Evolutionary conservation across 2,797 vertebrate genomes (phyloP), one percentile per base, ranked within the genome.

Genomic region (Aeoliscus strigatus): DNA sequence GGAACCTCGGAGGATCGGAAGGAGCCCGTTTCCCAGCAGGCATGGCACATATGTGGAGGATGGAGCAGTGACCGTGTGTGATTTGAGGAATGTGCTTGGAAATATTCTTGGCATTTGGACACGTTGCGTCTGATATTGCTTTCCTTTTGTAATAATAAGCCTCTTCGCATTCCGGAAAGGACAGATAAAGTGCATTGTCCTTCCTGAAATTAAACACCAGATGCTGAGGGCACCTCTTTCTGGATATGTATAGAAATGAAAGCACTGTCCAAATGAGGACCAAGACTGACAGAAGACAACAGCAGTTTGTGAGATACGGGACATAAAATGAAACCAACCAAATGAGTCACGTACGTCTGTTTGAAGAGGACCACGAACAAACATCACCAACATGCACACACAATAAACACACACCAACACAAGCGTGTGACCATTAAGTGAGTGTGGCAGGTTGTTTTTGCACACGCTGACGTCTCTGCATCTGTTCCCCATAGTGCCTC

Each of bases 101-200:
- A 85, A 80, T 81, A 81, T 77, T 81, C 64, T 73, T 75, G 65
- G 62, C 51, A 27, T 43, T 62, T 65, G 74, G 75, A 85, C 69
- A 67, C 72, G 73, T 53, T 23, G 30, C 72, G 77, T 77, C 75
- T 86, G 77, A 82, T 87, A 81, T 84, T 81, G 82, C 78, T 79
- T 80, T 80, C 48, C 41, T 26, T 33, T 54, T 79, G 77, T 80
- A 86, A 87, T 80, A 86, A 87, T 79, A 87, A 86, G 81, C 78
- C 17, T n/a, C 72, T 72, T 77, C 56, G 70, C 68, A 56, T 50
- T 56, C 72, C 26, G 30, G 62, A 47, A 62, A 78, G 44, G 60
- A 64, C 58, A 68, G 71, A 81, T 68, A 57, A 64, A 73, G 64
- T 47, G 67, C 59, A 36, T 43, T 21, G 78, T 51, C 41, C 47